Evolutionary conservation across 2,888 invertebrate genomes (phyloP).

Genomic region (Mechanitis mazaeus): DNA sequence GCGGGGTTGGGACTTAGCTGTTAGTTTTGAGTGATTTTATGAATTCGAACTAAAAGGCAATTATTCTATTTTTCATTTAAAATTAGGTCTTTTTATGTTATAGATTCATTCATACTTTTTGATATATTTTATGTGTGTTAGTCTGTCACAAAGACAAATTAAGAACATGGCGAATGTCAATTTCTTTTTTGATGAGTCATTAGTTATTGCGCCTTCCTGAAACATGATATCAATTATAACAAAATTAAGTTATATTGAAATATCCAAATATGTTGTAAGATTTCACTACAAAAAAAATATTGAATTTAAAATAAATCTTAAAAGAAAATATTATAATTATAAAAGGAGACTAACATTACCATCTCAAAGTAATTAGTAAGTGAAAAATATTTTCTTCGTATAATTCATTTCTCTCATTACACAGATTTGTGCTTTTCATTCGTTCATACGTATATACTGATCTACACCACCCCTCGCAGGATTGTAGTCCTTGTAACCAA

Average conservation of each 20-base stretch:
- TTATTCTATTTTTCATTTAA: constrained; percentile 1
- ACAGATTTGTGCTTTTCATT: constrained; percentile 28
- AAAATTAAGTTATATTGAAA: too few relatives aligned
- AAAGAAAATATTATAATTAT: too few relatives aligned
- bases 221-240: too few relatives aligned
- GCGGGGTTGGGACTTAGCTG: constrained; percentile 24
- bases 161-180: not conserved
- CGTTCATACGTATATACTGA: constrained; percentile 18
- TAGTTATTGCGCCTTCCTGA: not conserved
- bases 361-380: constrained; percentile 18
- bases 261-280: not conserved
- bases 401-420: constrained; percentile 29
- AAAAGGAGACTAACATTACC: not conserved
- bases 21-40: constrained; percentile 13
- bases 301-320: too few relatives aligned
- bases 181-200: not conserved
- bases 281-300: not conserved
- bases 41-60: not conserved
- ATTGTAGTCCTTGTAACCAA: not conserved
- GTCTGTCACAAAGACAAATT: not conserved
- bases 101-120: too few relatives aligned
- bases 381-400: constrained; percentile 24
- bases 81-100: too few relatives aligned
- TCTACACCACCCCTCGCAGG: not conserved
- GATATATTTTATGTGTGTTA: too few relatives aligned